A percentile compares a stretch with the other conserved stretches of the same genome.
Conservation (phyloP, 2,113 vertebrate genomes). For the Enhydra lutris region DNA sequence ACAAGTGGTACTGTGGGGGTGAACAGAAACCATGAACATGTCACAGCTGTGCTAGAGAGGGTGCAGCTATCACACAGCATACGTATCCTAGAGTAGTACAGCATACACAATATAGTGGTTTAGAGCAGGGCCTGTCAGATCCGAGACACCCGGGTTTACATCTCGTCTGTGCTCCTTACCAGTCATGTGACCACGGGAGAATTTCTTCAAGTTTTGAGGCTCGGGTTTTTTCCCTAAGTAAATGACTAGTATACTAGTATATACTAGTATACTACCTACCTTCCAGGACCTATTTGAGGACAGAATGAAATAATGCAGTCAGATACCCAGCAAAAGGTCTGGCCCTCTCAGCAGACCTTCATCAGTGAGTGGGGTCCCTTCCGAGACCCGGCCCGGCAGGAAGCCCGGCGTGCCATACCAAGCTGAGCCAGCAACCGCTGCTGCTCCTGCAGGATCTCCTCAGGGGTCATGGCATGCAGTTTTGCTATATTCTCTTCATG, state of each 20-base stretch:
- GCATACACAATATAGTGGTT: not conserved
- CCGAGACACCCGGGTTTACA: not conserved
- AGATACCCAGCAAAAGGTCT: not conserved
- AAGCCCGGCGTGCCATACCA: conserved; percentile 79
- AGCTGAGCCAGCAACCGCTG: conserved; percentile 88
- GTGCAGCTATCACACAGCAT: not conserved
- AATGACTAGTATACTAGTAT: not conserved
- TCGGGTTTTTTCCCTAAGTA: not conserved
- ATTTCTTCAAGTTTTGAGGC: not conserved
- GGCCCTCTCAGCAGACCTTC: not conserved
- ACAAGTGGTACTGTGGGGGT: not conserved
- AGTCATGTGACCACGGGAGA: not conserved
- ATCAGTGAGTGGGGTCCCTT: not conserved
- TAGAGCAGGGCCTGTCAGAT: not conserved
- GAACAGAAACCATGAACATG: not conserved
- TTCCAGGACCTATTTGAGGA: not conserved
- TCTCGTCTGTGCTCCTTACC: not conserved
- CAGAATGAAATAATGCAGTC: not conserved
- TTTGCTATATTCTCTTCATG: conserved; percentile 91
- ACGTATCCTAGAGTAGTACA: not conserved
- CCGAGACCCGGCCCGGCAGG: not conserved
- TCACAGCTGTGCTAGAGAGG: not conserved
- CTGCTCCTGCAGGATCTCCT: conserved; percentile 92
- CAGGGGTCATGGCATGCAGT: conserved; percentile 86
- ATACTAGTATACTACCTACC: not conserved